Conservation (phyloP, 2,113 vertebrate genomes). For the Ranitomeya variabilis region DNA sequence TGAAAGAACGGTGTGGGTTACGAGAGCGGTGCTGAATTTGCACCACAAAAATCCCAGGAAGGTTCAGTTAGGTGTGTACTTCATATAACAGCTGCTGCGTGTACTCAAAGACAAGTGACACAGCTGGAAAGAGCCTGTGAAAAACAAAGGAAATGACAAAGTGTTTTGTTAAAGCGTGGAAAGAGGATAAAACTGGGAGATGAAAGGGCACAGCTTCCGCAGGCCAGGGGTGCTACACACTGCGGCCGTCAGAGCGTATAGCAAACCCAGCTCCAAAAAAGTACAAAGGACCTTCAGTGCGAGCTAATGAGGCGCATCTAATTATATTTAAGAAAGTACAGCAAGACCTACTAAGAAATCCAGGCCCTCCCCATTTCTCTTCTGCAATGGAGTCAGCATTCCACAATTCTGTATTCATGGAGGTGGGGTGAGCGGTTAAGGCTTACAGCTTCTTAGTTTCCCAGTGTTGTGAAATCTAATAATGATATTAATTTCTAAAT, state of each 20-base stretch:
- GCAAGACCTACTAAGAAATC: slow-evolving; percentile 69
- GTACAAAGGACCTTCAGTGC: slow-evolving; percentile 75
- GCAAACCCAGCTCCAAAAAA: slow-evolving; percentile 70
- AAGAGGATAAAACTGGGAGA: slow-evolving; percentile 59
- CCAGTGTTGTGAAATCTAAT: slow-evolving; percentile 82
- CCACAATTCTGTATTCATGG: slow-evolving; percentile 44
- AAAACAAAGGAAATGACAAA: slow-evolving; percentile 68
- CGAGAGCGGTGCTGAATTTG: neutral
- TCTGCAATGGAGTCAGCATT: slow-evolving; percentile 68
- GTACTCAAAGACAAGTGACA: slow-evolving; percentile 47
- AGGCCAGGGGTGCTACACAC: slow-evolving; percentile 62
- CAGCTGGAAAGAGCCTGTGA: slow-evolving; percentile 61
- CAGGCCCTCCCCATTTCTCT: slow-evolving; percentile 65
- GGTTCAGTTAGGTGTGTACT: slow-evolving; percentile 38
- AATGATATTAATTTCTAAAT: slow-evolving; percentile 52
- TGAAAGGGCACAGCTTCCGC: slow-evolving; percentile 57
- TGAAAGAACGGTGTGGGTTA: slow-evolving; percentile 8
- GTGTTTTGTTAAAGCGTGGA: slow-evolving; percentile 57
- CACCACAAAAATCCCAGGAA: slow-evolving; percentile 1
- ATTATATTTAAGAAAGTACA: slow-evolving; percentile 77
- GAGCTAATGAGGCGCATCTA: slow-evolving; percentile 78
- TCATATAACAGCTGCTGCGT: slow-evolving; percentile 51
- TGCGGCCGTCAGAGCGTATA: slow-evolving; percentile 59
- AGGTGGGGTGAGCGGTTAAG: neutral
- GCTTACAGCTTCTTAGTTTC: slow-evolving; percentile 83